phyloP scores from a whole-genome alignment of 1,140 invertebrate genomes.

The Drosophila ananassae region DNA sequence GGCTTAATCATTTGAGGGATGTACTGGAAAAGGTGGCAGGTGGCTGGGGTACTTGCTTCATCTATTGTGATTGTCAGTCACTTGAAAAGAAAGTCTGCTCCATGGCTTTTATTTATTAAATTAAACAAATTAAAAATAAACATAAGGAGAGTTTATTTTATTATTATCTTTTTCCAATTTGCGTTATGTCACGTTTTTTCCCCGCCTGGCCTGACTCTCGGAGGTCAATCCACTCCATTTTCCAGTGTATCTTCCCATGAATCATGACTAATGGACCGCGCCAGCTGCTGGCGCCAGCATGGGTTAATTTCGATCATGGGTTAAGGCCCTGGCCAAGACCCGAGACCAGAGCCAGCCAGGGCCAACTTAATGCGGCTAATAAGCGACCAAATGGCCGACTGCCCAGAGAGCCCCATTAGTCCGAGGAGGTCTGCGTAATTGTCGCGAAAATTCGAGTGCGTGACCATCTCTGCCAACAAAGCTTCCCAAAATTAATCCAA shows the following conservation, averaged over 20 bases:
- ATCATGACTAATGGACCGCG: conserved; percentile 32
- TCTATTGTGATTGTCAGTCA: conserved; percentile 56
- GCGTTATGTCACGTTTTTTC: conserved; percentile 56
- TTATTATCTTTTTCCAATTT: conserved; percentile 36
- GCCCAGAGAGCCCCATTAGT: conserved; percentile 40
- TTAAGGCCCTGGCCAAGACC: neutral
- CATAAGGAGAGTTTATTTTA: neutral
- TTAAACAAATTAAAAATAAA: too few species aligned
- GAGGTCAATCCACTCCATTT: conserved; percentile 41
- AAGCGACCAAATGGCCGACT: neutral
- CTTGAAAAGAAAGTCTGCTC: neutral
- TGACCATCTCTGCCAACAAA: conserved; percentile 7
- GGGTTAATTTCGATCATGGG: conserved; percentile 30
- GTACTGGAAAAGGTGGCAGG: conserved; percentile 9
- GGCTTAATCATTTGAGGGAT: conserved; percentile 26
- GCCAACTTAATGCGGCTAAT: conserved; percentile 18
- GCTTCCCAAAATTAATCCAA: neutral
- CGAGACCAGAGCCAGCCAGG: neutral
- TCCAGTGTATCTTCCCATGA: conserved; percentile 7
- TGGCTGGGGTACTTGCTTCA: conserved; percentile 50
- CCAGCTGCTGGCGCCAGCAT: conserved; percentile 49
- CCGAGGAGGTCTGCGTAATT: conserved; percentile 30
- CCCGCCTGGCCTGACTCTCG: neutral
- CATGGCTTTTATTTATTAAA: neutral
- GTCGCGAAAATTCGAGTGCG: conserved; percentile 53